These are phyloP conservation scores for Galago senegalensis DNA, from an alignment of 2,797 vertebrate species.

Conservation along the genomic window DNA sequence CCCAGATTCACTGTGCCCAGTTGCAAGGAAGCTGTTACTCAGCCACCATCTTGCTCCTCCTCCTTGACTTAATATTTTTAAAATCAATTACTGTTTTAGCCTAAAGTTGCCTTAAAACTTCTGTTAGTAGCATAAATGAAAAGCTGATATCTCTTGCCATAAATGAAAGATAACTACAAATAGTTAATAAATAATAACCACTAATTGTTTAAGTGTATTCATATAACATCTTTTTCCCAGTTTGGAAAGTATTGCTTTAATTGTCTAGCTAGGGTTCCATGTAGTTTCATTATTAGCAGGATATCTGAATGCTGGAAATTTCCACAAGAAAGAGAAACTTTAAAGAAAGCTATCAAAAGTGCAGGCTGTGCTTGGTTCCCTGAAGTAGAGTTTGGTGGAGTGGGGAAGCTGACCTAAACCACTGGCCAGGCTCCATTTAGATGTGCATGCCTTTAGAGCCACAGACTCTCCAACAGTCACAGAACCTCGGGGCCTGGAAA, in stretches of 20 bases:
- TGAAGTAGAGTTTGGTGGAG: not conserved
- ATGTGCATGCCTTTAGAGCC: not conserved
- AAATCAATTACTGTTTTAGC: not conserved
- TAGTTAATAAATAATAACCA: not conserved
- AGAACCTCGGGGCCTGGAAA: not conserved
- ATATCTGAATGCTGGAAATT: not conserved
- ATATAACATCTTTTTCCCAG: not conserved
- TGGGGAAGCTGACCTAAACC: not conserved
- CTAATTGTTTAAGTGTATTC: not conserved
- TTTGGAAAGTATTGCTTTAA: not conserved
- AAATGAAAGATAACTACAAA: not conserved
- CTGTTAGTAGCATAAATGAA: not conserved
- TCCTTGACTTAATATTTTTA: not conserved
- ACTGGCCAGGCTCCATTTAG: not conserved
- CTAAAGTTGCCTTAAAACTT: constrained; percentile 8
- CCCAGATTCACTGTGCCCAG: no score
- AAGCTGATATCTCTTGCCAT: not conserved
- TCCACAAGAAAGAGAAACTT: not conserved
- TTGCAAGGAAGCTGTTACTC: no score
- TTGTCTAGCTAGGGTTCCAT: not conserved
- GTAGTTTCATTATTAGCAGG: not conserved
- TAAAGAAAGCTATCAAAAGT: not conserved
- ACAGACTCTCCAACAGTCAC: not conserved
- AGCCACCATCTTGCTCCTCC: no score
- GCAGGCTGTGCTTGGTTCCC: not conserved